phyloP scores from a whole-genome alignment of 2,113 vertebrate genomes.

The Actinemys pallida region DNA sequence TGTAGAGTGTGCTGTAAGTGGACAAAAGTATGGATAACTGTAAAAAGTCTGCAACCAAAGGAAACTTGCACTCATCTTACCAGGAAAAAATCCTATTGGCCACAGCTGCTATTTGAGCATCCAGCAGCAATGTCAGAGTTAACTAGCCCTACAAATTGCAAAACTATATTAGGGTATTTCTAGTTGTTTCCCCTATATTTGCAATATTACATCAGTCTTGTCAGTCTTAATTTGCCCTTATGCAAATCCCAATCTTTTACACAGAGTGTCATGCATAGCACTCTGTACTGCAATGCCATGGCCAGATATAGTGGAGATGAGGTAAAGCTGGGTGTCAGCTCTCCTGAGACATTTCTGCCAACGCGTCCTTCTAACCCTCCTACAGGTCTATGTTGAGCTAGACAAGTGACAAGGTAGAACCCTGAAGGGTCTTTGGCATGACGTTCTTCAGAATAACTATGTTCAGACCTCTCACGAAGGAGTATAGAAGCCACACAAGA shows the following conservation, averaged over 20 bases:
- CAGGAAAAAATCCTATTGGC: not conserved
- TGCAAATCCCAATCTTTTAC: not conserved
- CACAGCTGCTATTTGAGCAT: not conserved
- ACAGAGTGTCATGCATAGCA: not conserved
- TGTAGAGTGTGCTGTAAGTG: not conserved
- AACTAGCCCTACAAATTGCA: not conserved
- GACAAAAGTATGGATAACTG: not conserved
- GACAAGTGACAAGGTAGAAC: not conserved
- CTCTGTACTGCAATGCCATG: rapidly evolving
- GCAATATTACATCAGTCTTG: not conserved
- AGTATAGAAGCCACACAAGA: not conserved
- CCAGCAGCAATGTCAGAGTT: not conserved
- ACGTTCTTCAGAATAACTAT: not conserved
- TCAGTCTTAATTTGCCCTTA: not conserved
- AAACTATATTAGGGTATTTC: not conserved
- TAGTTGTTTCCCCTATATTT: not conserved
- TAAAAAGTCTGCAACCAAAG: not conserved
- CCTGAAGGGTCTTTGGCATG: not conserved
- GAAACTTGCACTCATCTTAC: not conserved
- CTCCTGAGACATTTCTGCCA: not conserved
- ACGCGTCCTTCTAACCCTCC: not conserved
- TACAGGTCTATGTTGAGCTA: not conserved
- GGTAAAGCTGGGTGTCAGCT: not conserved
- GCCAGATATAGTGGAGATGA: not conserved
- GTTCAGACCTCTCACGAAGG: not conserved